Evolutionary conservation across 2,113 vertebrate genomes (phyloP).

Genomic region (Emydura subglobosa): DNA sequence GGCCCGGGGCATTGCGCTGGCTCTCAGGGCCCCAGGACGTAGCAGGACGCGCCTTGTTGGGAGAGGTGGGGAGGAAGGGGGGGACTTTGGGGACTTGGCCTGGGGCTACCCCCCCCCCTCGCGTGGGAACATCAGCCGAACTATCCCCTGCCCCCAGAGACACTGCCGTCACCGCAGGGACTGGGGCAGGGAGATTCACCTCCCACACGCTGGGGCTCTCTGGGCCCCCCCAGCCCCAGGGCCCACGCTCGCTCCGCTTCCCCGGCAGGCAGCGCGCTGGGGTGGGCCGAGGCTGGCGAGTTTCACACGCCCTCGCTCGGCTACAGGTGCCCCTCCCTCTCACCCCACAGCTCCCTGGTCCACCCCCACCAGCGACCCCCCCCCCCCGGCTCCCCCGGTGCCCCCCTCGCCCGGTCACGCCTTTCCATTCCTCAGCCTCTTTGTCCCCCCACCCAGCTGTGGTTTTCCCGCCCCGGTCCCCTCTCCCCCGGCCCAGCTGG

Average conservation of each 20-base stretch:
- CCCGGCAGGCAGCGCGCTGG: fast-evolving
- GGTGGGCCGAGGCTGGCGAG: background rate
- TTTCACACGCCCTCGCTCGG: fast-evolving
- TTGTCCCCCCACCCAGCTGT: background rate
- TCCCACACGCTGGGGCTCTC: background rate
- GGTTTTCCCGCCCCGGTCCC: background rate
- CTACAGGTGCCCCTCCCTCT: fast-evolving
- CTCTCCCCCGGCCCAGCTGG: background rate
- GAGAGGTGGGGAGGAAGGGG: too few species aligned
- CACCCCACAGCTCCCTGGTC: background rate
- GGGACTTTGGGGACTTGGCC: background rate
- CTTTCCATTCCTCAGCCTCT: background rate
- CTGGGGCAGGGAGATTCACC: fast-evolving
- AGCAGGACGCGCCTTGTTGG: too few species aligned
- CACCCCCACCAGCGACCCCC: background rate
- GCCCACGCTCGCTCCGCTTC: background rate
- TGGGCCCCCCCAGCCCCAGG: fast-evolving
- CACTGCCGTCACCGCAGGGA: fast-evolving
- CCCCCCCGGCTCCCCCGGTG: too few species aligned
- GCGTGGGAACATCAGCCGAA: too few species aligned
- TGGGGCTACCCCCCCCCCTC: too few species aligned
- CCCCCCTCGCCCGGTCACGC: too few species aligned
- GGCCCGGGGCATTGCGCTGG: too few species aligned
- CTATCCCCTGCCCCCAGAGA: too few species aligned
- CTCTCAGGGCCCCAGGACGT: too few species aligned